phyloP scores from a whole-genome alignment of 2,888 invertebrate species.

The Apamea epomidion region DNA sequence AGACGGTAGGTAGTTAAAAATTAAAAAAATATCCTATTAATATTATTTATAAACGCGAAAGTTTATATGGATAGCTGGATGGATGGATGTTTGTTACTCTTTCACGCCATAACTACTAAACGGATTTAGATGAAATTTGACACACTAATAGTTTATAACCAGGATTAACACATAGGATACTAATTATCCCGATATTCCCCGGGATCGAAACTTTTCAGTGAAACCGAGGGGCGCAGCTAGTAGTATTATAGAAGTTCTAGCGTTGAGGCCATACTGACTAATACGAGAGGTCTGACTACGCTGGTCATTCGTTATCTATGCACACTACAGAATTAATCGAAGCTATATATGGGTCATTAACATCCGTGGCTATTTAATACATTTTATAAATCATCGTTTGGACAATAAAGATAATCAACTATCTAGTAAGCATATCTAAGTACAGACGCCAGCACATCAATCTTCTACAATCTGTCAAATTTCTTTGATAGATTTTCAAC shows the following conservation, averaged over 20 bases:
- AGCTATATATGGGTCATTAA: conserved; percentile 75
- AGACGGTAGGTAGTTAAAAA: background rate
- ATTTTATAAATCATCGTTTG: conserved; percentile 74
- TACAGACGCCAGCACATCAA: background rate
- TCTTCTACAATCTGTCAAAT: too few species aligned
- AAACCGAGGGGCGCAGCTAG: too few species aligned
- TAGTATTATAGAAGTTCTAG: background rate
- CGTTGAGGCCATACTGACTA: background rate
- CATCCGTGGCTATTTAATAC: conserved; percentile 71
- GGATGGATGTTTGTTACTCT: too few species aligned
- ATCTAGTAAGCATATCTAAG: conserved; percentile 59
- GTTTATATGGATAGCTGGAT: too few species aligned
- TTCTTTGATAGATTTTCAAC: too few species aligned
- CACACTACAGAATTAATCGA: conserved; percentile 72
- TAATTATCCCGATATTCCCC: too few species aligned
- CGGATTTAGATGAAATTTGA: too few species aligned
- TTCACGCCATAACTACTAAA: too few species aligned
- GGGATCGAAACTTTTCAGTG: too few species aligned
- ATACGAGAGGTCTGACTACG: conserved; percentile 57
- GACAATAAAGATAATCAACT: conserved; percentile 68
- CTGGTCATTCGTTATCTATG: conserved; percentile 69
- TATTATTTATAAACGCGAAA: too few species aligned
- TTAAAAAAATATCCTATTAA: background rate
- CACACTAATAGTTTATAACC: too few species aligned
- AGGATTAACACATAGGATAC: too few species aligned